Evolutionary conservation across 2,888 invertebrate genomes (phyloP).

Genomic region (Bimastos eiseni): DNA sequence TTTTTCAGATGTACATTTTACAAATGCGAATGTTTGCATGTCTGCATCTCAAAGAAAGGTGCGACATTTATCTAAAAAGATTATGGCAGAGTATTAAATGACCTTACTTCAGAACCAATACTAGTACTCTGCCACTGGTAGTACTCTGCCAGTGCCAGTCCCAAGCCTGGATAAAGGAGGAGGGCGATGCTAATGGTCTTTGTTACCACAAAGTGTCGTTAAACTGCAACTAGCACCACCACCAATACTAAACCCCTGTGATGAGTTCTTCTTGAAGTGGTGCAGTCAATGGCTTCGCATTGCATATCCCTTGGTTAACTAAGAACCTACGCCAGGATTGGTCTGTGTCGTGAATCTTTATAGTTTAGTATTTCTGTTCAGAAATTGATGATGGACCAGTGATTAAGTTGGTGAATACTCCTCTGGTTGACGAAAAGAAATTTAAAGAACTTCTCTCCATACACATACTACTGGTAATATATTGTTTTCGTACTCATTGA

Average conservation of each 20-base stretch:
- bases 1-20: no score
- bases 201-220: no score
- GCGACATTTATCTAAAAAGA: no score
- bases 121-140: no score
- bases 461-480: constrained; percentile 17
- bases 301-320: neutral
- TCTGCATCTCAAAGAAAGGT: no score
- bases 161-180: no score
- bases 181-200: no score
- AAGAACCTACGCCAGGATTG: neutral
- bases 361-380: constrained; percentile 41
- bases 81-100: neutral
- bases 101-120: neutral
- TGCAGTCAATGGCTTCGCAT: neutral
- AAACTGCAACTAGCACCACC: no score
- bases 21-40: no score
- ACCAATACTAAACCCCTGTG: no score
- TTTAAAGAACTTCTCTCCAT: constrained; percentile 42
- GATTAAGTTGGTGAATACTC: constrained; percentile 64
- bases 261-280: no score
- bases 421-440: constrained; percentile 63
- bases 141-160: no score
- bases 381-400: constrained; percentile 52
- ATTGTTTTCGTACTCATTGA: constrained; percentile 4
- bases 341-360: neutral